Evolutionary conservation across 1,140 invertebrate species (phyloP), one percentile per base, ranked within the genome.

Genomic region (Heliconius congener): DNA sequence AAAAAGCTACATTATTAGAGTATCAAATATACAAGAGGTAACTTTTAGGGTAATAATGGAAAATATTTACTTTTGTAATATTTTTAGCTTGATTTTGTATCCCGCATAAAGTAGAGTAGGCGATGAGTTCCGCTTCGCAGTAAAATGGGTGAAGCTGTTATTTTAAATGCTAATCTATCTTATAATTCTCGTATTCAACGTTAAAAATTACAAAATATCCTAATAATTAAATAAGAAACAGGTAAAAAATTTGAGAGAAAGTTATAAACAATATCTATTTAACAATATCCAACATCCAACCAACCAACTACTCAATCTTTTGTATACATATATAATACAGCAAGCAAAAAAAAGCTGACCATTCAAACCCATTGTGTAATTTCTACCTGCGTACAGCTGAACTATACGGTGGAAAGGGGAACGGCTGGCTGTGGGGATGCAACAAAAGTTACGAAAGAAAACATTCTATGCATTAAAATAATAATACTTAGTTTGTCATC

Each of bases 331-430:
- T 30, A 66, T 30, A 66, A 66, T 66, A 66, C n/a, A 66, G 8
- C 13, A 30, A 27, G 60, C 23, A 27, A 66, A 66, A 66, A 66
- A 66, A 66, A 46, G 11, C 60, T 16, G 23, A 27, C 60, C 30
- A 66, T 66, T 66, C 27, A 13, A 66, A 66, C 3, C 27, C 60
- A 66, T 66, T 76, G 74, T 76, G 57, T 66, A 37, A 76, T 76
- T 23, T 76, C 60, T 76, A 76, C 74, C 74, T 76, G 60, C 23
- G 60, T 16, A 30, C 60, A 66, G 60, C 60, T 66, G 55, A 57
- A n/a, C 55, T 27, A 23, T 66, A 16, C 23, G 60, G 60, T 66
- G 50, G 23, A 27, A 66, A 66, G 57, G 55, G 57, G 57, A 23
- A 13, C 19, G 9, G 23, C n/a, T 66, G 60, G 42, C 42, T 57